Base-by-base conservation (phyloP, 2,888 invertebrate species). In the Acronicta alni region DNA sequence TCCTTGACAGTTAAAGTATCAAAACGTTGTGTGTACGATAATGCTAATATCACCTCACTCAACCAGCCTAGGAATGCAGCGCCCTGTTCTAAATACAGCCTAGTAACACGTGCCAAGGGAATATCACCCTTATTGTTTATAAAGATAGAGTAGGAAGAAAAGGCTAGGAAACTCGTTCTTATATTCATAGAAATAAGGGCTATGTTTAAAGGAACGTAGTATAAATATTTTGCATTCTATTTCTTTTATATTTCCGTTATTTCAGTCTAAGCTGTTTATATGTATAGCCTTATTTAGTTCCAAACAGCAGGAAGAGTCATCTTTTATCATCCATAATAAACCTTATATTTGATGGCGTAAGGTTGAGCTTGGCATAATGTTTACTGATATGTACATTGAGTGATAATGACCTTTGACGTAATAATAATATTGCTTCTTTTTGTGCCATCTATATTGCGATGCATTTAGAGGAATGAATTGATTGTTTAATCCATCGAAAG, bases 61-160 rank as follows among this genome's bases (percentile, higher is more conserved):
- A 59, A 61, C 58, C 44, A 16, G 61, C 41, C 52, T 47, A 53
- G 74, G 73, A 74, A 74, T 74, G 77, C 61, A 53, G 70, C 49
- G 46, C 23, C 66, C 59, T 72, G 56, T 72, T 55, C 67, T 75
- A 46, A 72, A 72, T 72, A 67, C 54, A 67, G 48, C 57, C 62
- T 53, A 41, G 18, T 5, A 23, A 26, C 23, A 10, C 35, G 17
- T 26, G 58, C 44, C 47, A 17, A 59, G 23, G 9, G 0, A 66
- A 53, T 41, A 20, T 60, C 35, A 43, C 5, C 44, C 39, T 41
- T 72, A 51, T 41, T 8, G 1, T n/a, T 0, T 30, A 14, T 7
- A 2, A 12, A 1, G 5, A 2, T 45, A 30, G 32, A 16, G 30
- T 17, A 26, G 9, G 26, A 3, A 39, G 32, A 10, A n/a, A 14